A percentile compares a stretch with the other conserved stretches of the same genome.
Conservation (phyloP, 2,113 vertebrate genomes). For the Sclerurus mexicanus region DNA sequence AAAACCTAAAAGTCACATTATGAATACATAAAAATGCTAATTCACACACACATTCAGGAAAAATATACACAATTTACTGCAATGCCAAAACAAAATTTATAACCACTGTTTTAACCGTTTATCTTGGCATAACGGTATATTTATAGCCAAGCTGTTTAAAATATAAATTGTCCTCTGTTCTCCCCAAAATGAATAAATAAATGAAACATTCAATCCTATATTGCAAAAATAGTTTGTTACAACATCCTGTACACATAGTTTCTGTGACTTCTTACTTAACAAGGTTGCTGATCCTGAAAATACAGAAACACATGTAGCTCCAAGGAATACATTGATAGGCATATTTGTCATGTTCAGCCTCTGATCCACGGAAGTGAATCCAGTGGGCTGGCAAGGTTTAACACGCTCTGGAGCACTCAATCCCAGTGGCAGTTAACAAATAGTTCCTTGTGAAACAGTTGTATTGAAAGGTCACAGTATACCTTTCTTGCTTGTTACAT, state of each 20-base stretch:
- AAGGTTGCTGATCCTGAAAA: constrained; percentile 39
- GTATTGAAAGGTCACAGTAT: constrained; percentile 21
- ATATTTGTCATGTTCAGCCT: constrained; percentile 43
- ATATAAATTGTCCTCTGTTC: not conserved
- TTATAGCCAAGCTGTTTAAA: constrained; percentile 33
- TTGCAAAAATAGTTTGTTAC: not conserved
- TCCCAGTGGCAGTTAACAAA: constrained; percentile 52
- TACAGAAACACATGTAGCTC: constrained; percentile 15
- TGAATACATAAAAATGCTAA: constrained; percentile 40
- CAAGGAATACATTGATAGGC: constrained; percentile 4
- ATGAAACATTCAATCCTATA: not conserved
- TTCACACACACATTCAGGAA: not conserved
- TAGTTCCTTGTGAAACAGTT: constrained; percentile 23
- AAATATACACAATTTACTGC: constrained; percentile 17
- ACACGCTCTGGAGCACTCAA: constrained; percentile 22
- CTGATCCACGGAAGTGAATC: not conserved
- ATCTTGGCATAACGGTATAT: not conserved
- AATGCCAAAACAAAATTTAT: constrained; percentile 32
- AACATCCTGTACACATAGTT: not conserved
- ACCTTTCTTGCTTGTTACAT: not conserved
- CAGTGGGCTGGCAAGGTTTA: constrained; percentile 6
- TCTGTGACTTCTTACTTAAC: constrained; percentile 20
- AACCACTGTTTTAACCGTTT: constrained; percentile 1
- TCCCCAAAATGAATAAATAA: constrained; percentile 24
- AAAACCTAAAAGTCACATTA: constrained; percentile 12